Percentiles rank a stretch among this genome's conserved stretches.
Conservation (phyloP, 2,113 vertebrate genomes). For the Puntigrus tetrazona region DNA sequence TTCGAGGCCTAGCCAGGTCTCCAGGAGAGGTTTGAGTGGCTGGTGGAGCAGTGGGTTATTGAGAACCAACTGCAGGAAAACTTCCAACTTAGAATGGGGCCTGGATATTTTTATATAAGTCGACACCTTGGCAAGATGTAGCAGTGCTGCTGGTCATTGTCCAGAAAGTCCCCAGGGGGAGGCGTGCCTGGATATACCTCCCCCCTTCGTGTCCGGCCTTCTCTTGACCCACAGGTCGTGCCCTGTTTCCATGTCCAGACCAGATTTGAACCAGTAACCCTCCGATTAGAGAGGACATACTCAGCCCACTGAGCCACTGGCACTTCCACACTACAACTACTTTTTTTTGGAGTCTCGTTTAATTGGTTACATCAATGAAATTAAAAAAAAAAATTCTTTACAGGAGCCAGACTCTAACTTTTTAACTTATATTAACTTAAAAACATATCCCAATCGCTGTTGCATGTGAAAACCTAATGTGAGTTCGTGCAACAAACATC, state of each 20-base stretch:
- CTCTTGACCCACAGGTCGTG: rapidly evolving
- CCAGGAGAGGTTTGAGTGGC: background rate
- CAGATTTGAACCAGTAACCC: background rate
- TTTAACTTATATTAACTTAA: too few species aligned
- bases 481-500: too few species aligned
- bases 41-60: background rate
- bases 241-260: background rate
- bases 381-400: background rate
- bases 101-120: background rate
- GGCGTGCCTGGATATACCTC: background rate
- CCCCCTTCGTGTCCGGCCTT: background rate
- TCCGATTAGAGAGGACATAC: too few species aligned
- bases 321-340: background rate
- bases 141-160: background rate
- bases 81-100: rapidly evolving
- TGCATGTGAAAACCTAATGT: too few species aligned
- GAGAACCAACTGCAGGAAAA: background rate
- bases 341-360: background rate
- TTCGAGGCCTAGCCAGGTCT: background rate
- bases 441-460: too few species aligned
- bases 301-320: background rate
- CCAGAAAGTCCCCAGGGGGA: background rate
- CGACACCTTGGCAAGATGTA: rapidly evolving
- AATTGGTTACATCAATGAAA: background rate
- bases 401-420: background rate